Evolutionary conservation across 2,113 vertebrate genomes (phyloP).

Genomic region (Muntiacus muntjak): DNA sequence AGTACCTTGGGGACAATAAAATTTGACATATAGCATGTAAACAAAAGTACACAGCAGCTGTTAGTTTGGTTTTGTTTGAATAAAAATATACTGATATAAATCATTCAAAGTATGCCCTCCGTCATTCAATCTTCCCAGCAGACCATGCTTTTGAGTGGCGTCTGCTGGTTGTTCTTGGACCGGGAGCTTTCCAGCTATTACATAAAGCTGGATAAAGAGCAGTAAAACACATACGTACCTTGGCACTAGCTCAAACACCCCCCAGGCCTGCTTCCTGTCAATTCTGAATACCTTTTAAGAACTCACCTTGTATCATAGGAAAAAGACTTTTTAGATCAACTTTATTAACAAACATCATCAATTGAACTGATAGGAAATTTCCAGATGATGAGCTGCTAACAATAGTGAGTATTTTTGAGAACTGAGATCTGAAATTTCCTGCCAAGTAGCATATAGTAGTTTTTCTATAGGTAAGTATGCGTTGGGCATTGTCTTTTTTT

Average conservation of each 20-base stretch:
- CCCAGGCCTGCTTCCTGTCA: background rate
- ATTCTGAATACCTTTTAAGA: conserved; percentile 7
- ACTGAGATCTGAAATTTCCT: background rate
- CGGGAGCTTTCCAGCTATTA: background rate
- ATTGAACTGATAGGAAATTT: background rate
- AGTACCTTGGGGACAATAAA: conserved; percentile 82
- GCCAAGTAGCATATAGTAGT: background rate
- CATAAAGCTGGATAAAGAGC: background rate
- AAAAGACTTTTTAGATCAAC: background rate
- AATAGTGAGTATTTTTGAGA: background rate
- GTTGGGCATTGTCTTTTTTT: background rate
- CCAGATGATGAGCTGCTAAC: background rate
- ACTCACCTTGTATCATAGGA: background rate
- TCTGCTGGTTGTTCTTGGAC: background rate
- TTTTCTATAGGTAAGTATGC: background rate
- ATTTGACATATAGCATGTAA: conserved; percentile 82
- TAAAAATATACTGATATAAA: conserved; percentile 66
- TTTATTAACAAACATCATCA: conserved; percentile 20
- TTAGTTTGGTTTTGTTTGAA: conserved; percentile 80
- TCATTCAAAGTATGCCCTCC: conserved; percentile 42
- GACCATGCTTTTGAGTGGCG: conserved; percentile 7
- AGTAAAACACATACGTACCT: background rate
- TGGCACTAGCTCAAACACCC: background rate
- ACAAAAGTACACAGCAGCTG: conserved; percentile 85
- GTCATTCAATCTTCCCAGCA: conserved; percentile 44